These are phyloP conservation scores for Zoroaster sp. DNA, from an alignment of 53 echinoderm and acorn worm genomes.

Conservation along the genomic window DNA sequence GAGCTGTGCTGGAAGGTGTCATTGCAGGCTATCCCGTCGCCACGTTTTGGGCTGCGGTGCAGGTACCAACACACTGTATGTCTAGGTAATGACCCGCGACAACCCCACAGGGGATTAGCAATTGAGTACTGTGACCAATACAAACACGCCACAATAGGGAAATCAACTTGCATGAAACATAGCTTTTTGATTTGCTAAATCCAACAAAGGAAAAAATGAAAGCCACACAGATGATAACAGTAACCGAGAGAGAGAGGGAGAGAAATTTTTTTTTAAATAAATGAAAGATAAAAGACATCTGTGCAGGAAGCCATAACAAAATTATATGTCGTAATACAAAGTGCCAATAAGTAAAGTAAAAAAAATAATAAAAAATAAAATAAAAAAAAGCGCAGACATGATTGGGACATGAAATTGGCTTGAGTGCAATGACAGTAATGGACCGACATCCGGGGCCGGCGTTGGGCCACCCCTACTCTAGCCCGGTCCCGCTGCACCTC, in stretches of 20 bases:
- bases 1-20: background rate
- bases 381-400: background rate
- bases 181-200: background rate
- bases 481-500: background rate
- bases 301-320: background rate
- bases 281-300: too few species aligned
- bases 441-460: background rate
- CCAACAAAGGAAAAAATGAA: background rate
- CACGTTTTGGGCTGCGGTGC: background rate
- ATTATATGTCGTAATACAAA: background rate
- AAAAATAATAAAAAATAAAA: background rate
- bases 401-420: conserved; percentile 15
- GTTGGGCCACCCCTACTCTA: background rate
- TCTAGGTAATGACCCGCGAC: conserved; percentile 27
- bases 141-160: background rate
- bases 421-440: conserved; percentile 13
- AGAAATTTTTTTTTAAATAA: too few species aligned
- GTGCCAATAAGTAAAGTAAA: conserved; percentile 4
- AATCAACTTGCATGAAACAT: conserved; percentile 15
- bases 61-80: conserved; percentile 11
- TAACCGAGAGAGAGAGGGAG: background rate
- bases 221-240: background rate
- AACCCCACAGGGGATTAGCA: background rate
- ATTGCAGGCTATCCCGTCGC: background rate
- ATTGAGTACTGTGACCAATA: background rate